Conservation (phyloP, 2,888 invertebrate species). For the Meghimatium bilineatum region DNA sequence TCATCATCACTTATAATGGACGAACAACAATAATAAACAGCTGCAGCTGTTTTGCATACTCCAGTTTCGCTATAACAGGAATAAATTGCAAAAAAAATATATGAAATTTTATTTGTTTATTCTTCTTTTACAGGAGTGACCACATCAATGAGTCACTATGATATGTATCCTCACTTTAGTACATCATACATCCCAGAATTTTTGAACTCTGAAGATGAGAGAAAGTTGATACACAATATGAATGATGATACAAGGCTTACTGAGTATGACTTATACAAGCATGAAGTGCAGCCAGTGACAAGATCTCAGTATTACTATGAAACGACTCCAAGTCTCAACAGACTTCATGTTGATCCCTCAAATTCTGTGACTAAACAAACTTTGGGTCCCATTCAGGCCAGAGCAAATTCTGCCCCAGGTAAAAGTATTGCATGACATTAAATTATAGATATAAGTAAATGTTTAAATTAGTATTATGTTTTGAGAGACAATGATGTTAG, state of each 20-base stretch:
- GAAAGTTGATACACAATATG: conserved; percentile 19
- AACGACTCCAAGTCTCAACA: conserved; percentile 63
- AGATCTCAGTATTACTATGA: conserved; percentile 60
- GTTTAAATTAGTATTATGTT: no score
- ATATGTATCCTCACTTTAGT: conserved; percentile 24
- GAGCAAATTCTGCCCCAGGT: conserved; percentile 69
- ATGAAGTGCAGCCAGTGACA: conserved; percentile 7
- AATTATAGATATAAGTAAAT: no score
- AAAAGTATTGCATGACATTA: not conserved
- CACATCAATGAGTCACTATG: not conserved
- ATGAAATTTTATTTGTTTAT: not conserved
- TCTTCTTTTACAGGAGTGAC: not conserved
- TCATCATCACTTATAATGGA: no score
- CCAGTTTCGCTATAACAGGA: no score
- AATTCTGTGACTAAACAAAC: conserved; percentile 53
- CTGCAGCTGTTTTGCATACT: no score
- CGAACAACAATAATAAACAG: no score
- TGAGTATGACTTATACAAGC: conserved; percentile 16
- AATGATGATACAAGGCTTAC: not conserved
- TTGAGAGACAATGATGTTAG: no score
- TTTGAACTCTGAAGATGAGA: not conserved
- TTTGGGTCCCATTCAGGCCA: conserved; percentile 56
- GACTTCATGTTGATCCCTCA: conserved; percentile 59
- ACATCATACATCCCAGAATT: conserved; percentile 41
- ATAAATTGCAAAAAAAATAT: not conserved